These are phyloP conservation scores for Troides aeacus DNA, from an alignment of 2,888 invertebrate species.

Conservation along the genomic window DNA sequence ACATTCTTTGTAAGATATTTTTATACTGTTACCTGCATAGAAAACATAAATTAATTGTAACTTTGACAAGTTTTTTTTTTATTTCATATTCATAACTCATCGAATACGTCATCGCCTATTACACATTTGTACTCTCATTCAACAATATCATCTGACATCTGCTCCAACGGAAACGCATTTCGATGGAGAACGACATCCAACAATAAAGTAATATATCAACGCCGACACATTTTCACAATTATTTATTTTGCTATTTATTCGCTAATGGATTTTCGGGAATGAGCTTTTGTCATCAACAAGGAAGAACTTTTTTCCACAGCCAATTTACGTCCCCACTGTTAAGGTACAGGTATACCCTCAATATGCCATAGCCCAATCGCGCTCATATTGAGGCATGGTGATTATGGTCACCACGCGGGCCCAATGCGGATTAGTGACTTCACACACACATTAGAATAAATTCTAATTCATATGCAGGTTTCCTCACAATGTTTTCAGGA, in stretches of 20 bases:
- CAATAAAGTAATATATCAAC: conserved; percentile 1
- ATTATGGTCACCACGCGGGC: too few relatives aligned
- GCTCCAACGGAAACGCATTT: conserved; percentile 42
- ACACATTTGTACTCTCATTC: conserved; percentile 40
- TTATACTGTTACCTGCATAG: not conserved
- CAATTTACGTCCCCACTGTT: too few relatives aligned
- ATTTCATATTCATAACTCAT: conserved; percentile 21
- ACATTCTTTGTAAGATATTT: too few relatives aligned
- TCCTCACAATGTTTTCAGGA: not conserved
- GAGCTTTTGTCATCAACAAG: not conserved
- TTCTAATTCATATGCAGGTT: too few relatives aligned
- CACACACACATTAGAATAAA: too few relatives aligned
- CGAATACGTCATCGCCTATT: conserved; percentile 29
- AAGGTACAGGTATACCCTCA: too few relatives aligned
- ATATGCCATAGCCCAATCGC: too few relatives aligned
- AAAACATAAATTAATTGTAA: not conserved
- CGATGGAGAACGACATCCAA: conserved; percentile 3
- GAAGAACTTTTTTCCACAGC: too few relatives aligned
- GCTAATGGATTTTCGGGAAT: not conserved
- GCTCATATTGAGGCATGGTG: too few relatives aligned
- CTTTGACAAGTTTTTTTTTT: too few relatives aligned
- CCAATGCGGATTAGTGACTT: too few relatives aligned
- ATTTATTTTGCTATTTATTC: not conserved
- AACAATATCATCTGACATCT: conserved; percentile 44
- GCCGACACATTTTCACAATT: not conserved